phyloP scores from a whole-genome alignment of 2,113 vertebrate species.

The Sclerurus mexicanus region DNA sequence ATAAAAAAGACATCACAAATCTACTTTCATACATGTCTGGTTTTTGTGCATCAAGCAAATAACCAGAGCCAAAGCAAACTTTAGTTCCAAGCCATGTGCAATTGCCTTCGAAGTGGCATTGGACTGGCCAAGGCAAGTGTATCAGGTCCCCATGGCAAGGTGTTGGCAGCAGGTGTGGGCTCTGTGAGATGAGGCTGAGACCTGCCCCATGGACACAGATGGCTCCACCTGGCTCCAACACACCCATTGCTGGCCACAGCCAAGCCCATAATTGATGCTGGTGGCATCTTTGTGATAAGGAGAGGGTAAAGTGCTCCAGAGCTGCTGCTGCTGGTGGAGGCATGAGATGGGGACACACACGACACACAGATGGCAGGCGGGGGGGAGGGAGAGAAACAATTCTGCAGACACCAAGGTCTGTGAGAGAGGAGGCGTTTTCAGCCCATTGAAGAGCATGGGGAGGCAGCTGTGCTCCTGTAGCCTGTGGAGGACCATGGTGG shows the following conservation, averaged over 20 bases:
- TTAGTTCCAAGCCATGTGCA: not conserved
- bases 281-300: not conserved
- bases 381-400: not conserved
- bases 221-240: not conserved
- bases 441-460: not conserved
- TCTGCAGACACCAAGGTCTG: not conserved
- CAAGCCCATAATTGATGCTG: not conserved
- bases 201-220: not conserved
- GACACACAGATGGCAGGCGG: accelerated
- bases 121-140: not conserved
- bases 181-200: not conserved
- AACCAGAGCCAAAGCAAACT: slow-evolving; percentile 14
- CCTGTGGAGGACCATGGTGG: accelerated
- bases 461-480: not conserved
- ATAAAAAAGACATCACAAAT: not conserved
- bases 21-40: not conserved
- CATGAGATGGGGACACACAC: accelerated
- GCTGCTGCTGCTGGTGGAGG: not conserved
- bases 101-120: not conserved
- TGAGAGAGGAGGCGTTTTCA: not conserved
- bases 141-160: not conserved
- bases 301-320: not conserved
- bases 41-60: not conserved
- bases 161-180: not conserved
- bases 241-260: not conserved